A percentile compares a stretch with the other conserved stretches of the same genome.
These are phyloP conservation scores for Phyllotreta cruciferae DNA, from an alignment of 2,888 invertebrate genomes.

Conservation along the genomic window DNA sequence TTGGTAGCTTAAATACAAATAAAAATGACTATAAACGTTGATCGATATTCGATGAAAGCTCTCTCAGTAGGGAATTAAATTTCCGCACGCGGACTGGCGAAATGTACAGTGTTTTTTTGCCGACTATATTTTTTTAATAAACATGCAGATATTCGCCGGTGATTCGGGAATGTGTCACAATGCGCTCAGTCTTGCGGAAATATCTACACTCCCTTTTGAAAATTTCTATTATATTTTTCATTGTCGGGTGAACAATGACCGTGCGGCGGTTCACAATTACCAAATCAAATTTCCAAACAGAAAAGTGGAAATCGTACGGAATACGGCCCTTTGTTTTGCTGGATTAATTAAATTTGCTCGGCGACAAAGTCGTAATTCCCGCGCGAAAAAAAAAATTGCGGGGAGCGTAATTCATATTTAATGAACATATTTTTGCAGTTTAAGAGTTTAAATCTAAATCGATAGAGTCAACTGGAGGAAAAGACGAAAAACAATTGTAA, in stretches of 20 bases:
- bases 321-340: too few relatives aligned
- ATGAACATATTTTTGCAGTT: too few relatives aligned
- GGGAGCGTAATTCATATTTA: too few relatives aligned
- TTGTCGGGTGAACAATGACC: constrained; percentile 41
- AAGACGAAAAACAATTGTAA: too few relatives aligned
- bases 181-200: constrained; percentile 44
- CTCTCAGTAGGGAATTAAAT: neutral
- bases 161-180: constrained; percentile 34
- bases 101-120: neutral
- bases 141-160: constrained; percentile 19
- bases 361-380: too few relatives aligned
- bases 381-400: too few relatives aligned
- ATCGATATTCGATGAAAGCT: too few relatives aligned
- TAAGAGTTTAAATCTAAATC: too few relatives aligned
- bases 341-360: too few relatives aligned
- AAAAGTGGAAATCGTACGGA: constrained; percentile 1
- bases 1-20: too few relatives aligned
- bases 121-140: constrained; percentile 21
- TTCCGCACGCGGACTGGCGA: constrained; percentile 3
- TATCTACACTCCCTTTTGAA: constrained; percentile 44
- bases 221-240: constrained; percentile 45
- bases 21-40: too few relatives aligned
- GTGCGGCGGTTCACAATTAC: constrained; percentile 20
- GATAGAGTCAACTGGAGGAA: too few relatives aligned
- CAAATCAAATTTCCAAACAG: constrained; percentile 18